Base-by-base conservation (phyloP, 2,797 vertebrate species). In the Syngnathus acus region DNA sequence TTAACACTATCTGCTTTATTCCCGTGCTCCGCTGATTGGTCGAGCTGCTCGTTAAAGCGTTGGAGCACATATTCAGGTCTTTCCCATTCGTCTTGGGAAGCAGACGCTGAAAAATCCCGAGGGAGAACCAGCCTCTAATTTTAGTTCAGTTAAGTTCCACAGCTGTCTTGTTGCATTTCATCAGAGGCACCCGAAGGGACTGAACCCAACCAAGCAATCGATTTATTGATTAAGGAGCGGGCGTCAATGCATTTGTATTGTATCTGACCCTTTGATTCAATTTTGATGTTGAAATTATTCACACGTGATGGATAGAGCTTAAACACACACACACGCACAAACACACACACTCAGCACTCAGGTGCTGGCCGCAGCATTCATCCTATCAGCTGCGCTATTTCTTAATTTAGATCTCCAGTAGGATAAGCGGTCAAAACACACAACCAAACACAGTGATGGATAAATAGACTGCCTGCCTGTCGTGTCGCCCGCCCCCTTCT, bases 351-450 rank as follows among this genome's bases (percentile, higher is more conserved):
- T 70, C 50, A 62, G 58, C 68, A 50, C 67, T 68, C 71, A 77
- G 68, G 71, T 76, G 70, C 75, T 60, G 59, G 79, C 67, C 60
- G 16, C 68, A 78, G 70, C 83, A 84, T 83, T 81, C 82, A 81
- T 74, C 79, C 81, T 92, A 91, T 92, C 92, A 87, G 89, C 87
- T 85, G 80, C 76, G 84, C 91, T 89, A 92, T 96, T 93, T 88
- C 89, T 89, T 91, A 86, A 90, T 92, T 91, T 91, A 91, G 90
- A 92, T 92, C 79, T 87, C 78, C 82, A 86, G 82, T 69, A 75
- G 86, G 91, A 91, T 91, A 91, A 85, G 84, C 63, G 80, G 80
- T 86, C 83, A 86, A 87, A 89, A 89, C 82, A 88, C 88, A 86
- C 86, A 88, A 78, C 84, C 84, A 87, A 87, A 88, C 84, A 87